Conservation (phyloP, 2,113 vertebrate genomes). For the Otus sunia region DNA sequence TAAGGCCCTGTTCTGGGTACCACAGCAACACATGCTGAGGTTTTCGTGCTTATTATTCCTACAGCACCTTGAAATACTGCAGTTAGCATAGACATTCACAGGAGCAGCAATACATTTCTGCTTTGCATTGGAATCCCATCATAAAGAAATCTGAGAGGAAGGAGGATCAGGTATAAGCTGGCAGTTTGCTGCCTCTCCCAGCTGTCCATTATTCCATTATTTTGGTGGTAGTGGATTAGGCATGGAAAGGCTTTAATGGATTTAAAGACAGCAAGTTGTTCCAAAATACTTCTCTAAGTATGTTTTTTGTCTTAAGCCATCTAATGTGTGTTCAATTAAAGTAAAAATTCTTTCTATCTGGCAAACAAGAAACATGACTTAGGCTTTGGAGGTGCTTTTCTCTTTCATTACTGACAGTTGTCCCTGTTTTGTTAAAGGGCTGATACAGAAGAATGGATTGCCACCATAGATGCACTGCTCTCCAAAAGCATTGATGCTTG, state of each 20-base stretch:
- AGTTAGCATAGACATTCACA: neutral
- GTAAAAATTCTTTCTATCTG: neutral
- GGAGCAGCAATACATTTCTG: neutral
- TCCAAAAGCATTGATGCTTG: constrained; percentile 95
- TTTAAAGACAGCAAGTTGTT: neutral
- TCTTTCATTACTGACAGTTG: neutral
- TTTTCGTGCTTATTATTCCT: neutral
- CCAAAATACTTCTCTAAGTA: neutral
- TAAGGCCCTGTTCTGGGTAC: constrained; percentile 28
- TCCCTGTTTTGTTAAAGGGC: constrained; percentile 75
- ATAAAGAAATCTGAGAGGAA: neutral
- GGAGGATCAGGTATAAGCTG: neutral
- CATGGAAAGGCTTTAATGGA: neutral
- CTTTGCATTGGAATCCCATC: neutral
- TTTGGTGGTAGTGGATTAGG: neutral
- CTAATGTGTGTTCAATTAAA: neutral
- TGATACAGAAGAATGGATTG: constrained; percentile 98
- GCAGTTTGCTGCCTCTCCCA: neutral
- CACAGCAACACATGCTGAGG: neutral
- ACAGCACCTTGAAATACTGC: neutral
- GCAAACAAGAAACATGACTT: neutral
- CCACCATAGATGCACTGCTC: constrained; percentile 92
- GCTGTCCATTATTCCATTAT: neutral
- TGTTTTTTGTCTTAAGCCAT: neutral
- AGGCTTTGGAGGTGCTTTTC: neutral